Evolutionary conservation across 2,797 vertebrate species (phyloP), one percentile per base, ranked within the genome.

Genomic region (Helostoma temminkii): DNA sequence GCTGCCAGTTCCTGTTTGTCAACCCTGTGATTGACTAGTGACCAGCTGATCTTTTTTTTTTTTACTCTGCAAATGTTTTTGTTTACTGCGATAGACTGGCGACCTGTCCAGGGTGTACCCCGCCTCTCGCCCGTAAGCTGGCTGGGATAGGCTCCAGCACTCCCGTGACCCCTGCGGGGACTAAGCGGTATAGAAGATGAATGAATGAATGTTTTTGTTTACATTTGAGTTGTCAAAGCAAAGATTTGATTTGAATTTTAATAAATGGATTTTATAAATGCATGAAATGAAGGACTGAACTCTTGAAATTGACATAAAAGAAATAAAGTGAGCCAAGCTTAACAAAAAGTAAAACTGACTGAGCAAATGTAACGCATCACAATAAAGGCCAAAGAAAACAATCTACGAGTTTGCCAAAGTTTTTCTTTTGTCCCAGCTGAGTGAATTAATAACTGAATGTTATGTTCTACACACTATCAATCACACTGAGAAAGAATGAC

Each of bases 281-380:
- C n/a, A n/a, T n/a, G n/a, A 18, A 36, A 14, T 12, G 10, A 1
- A n/a, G 18, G 6, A n/a, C 39, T 8, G 6, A 8, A 18, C 18
- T 41, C 18, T n/a, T 41, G 39, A 41, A 18, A 18, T 18, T 18
- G 6, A 37, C 11, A 12, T 11, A 41, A 41, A 41, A 15, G 16
- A 18, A 41, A 41, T 18, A 16, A 18, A 3, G 12, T 14, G 10
- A 37, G 36, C 14, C 12, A 18, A 16, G 37, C 15, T 41, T 41
- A 41, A 16, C 15, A 41, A 18, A 43, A 41, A 18, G 39, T 41
- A 6, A n/a, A 64, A 68, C 68, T 46, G 30, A 28, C 15, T 8
- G 32, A 52, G 39, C 16, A 64, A n/a, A n/a, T 67, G 46, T 46
- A 42, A 60, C 56, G 32, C 45, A 47, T 74, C 34, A 54, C 41